Evolutionary conservation across 2,113 vertebrate genomes (phyloP).

Genomic region (Chaetorhynchus papuensis): DNA sequence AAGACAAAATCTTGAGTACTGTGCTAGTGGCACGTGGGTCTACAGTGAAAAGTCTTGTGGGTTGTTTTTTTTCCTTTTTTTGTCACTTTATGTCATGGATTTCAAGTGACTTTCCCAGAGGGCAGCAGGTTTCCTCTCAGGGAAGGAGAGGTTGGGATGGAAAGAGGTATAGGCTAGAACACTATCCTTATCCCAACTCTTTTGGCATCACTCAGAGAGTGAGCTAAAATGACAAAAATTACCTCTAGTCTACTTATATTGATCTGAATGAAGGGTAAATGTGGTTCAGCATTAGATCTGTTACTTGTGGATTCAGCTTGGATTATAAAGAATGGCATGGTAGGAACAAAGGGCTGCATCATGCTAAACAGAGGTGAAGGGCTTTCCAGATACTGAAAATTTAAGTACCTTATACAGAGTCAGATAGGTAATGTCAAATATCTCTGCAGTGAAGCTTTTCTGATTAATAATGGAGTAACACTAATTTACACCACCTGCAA

Average conservation of each 20-base stretch:
- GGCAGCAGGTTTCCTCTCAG: not conserved
- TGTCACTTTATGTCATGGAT: not conserved
- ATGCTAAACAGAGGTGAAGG: not conserved
- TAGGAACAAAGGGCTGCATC: not conserved
- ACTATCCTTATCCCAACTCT: not conserved
- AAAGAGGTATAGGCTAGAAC: not conserved
- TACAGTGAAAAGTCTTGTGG: not conserved
- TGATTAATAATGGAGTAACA: not conserved
- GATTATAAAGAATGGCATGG: not conserved
- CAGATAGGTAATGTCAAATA: not conserved
- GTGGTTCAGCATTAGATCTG: not conserved
- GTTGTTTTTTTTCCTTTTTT: not conserved
- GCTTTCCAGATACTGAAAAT: not conserved
- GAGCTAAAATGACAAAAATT: not conserved
- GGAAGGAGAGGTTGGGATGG: not conserved
- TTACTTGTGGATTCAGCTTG: not conserved
- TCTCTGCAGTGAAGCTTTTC: not conserved
- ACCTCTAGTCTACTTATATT: not conserved
- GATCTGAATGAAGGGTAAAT: not conserved
- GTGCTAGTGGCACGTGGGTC: not conserved
- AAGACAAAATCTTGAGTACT: not conserved
- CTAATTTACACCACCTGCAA: conserved; percentile 20
- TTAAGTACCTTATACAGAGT: not conserved
- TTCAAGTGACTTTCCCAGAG: not conserved
- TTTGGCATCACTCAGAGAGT: not conserved